phyloP scores from a whole-genome alignment of 2,888 invertebrate genomes.

The Pachycephus smyrnensis region DNA sequence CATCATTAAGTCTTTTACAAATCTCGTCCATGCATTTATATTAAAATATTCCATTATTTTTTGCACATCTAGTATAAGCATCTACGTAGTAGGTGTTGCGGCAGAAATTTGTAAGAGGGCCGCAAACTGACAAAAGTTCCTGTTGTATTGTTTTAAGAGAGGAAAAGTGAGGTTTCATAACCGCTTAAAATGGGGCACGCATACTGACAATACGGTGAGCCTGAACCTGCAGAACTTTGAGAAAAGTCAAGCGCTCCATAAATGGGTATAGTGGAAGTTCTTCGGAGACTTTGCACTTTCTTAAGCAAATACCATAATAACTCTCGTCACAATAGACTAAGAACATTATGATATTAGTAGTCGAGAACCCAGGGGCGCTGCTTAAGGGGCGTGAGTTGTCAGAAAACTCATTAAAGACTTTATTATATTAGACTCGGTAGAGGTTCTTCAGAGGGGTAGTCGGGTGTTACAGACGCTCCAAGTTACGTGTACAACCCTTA shows the following conservation, averaged over 20 bases:
- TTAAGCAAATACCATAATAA: conserved; percentile 34
- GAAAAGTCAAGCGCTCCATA: conserved; percentile 1
- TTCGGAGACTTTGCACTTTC: conserved; percentile 25
- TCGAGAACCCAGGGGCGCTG: conserved; percentile 7
- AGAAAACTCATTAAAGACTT: conserved; percentile 48
- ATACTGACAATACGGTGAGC: not conserved
- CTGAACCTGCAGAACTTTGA: not conserved
- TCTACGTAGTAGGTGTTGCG: not conserved
- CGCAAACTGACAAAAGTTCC: not conserved
- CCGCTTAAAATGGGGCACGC: not conserved
- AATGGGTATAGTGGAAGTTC: not conserved
- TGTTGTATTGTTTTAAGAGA: not conserved
- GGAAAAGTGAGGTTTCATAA: not conserved
- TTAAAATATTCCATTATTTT: not conserved
- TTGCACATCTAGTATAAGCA: no score
- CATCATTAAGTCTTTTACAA: not conserved
- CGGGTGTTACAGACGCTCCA: not conserved
- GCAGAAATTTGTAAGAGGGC: not conserved
- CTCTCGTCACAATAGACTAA: conserved; percentile 30
- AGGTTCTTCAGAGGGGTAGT: not conserved
- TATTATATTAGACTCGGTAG: conserved; percentile 25
- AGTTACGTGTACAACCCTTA: not conserved
- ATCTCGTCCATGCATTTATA: not conserved
- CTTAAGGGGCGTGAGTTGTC: conserved; percentile 20
- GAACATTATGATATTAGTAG: conserved; percentile 30